Evolutionary conservation across 2,888 invertebrate genomes (phyloP).

Genomic region (Charanyca ferruginea): DNA sequence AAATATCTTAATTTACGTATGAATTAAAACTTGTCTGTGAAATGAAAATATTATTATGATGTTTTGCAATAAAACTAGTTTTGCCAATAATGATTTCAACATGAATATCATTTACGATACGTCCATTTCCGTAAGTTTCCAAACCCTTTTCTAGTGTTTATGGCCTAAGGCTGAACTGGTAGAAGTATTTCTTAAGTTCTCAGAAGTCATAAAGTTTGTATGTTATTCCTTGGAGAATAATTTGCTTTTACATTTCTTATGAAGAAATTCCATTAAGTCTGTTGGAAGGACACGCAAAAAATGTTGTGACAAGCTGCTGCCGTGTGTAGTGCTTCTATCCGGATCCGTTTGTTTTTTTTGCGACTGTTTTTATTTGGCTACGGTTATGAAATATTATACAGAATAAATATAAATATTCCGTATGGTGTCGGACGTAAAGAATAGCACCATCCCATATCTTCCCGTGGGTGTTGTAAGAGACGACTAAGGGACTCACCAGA

Average conservation of each 20-base stretch:
- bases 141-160: conserved; percentile 13
- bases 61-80: conserved; percentile 15
- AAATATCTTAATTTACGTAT: background rate
- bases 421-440: no score
- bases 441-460: no score
- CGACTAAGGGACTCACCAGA: no score
- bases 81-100: conserved; percentile 10
- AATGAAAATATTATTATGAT: conserved; percentile 27
- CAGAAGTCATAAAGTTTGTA: conserved; percentile 1
- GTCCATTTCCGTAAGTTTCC: conserved; percentile 28
- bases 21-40: background rate
- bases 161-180: conserved; percentile 2
- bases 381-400: background rate
- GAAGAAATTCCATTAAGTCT: background rate
- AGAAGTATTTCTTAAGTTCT: background rate
- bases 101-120: conserved; percentile 26
- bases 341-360: conserved; percentile 26
- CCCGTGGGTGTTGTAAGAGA: no score
- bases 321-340: conserved; percentile 4
- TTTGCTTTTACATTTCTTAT: background rate
- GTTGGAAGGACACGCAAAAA: conserved; percentile 23
- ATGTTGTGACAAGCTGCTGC: conserved; percentile 24
- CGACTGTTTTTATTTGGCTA: background rate
- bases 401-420: no score
- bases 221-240: conserved; percentile 16